phyloP scores from a whole-genome alignment of 2,797 vertebrate genomes.

The Alosa sapidissima region DNA sequence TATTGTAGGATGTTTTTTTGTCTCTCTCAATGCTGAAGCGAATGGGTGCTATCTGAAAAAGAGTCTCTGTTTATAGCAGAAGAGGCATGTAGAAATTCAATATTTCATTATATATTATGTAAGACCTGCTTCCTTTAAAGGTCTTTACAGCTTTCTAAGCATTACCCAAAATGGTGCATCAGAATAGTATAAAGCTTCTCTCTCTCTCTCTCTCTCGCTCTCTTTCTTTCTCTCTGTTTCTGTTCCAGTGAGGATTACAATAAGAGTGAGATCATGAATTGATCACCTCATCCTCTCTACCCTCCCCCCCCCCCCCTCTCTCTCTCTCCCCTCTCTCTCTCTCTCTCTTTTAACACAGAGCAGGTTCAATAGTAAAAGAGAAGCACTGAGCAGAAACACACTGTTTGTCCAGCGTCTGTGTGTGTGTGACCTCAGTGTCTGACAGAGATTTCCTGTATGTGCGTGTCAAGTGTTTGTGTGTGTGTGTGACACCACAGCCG shows the following conservation, averaged over 20 bases:
- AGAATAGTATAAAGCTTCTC: background rate
- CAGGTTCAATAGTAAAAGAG: slow-evolving; percentile 38
- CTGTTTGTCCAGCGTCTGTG: slow-evolving; percentile 24
- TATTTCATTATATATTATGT: slow-evolving; percentile 18
- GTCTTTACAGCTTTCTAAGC: slow-evolving; percentile 18
- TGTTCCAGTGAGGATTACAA: background rate
- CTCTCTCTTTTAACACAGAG: slow-evolving; percentile 34
- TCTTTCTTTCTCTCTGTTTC: background rate
- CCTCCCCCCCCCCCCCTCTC: background rate
- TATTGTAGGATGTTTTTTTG: background rate
- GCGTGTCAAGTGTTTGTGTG: slow-evolving; percentile 44
- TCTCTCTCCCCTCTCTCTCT: no score
- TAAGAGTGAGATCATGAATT: slow-evolving; percentile 43
- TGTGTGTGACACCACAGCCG: slow-evolving; percentile 33
- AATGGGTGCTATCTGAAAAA: background rate
- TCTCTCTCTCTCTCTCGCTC: slow-evolving; percentile 1
- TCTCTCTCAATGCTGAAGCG: background rate
- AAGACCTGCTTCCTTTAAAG: slow-evolving; percentile 26
- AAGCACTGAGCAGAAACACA: background rate
- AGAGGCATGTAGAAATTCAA: slow-evolving; percentile 6
- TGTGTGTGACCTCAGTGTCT: slow-evolving; percentile 38
- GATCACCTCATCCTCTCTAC: slow-evolving; percentile 42
- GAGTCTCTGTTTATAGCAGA: background rate
- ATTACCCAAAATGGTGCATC: background rate
- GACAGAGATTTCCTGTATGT: slow-evolving; percentile 17